Evolutionary conservation across 2,888 invertebrate genomes (phyloP).

Genomic region (Drosophila anceps): DNA sequence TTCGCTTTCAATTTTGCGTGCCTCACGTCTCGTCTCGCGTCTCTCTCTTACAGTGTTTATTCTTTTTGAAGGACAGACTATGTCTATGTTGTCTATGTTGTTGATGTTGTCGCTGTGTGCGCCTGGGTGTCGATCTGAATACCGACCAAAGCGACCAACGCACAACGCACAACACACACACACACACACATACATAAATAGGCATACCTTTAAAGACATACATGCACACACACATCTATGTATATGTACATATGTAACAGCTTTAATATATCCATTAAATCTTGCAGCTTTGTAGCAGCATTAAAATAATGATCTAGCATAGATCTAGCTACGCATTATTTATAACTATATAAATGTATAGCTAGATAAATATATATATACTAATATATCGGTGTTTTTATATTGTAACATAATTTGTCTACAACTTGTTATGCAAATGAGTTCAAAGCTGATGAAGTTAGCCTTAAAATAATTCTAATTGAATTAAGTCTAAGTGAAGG

Average conservation of each 20-base stretch:
- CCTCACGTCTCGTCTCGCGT: slow-evolving; percentile 22
- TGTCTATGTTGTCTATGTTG: slow-evolving; percentile 40
- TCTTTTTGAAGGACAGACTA: slow-evolving; percentile 75
- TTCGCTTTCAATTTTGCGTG: slow-evolving; percentile 74
- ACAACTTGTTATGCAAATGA: slow-evolving; percentile 35
- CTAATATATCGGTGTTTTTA: not conserved
- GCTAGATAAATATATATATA: not conserved
- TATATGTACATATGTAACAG: not conserved
- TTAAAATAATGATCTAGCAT: not conserved
- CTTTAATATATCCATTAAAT: slow-evolving; percentile 11
- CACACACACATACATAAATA: slow-evolving; percentile 24
- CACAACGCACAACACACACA: slow-evolving; percentile 29
- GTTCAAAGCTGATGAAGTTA: slow-evolving; percentile 16
- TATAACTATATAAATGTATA: not conserved
- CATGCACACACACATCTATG: slow-evolving; percentile 7
- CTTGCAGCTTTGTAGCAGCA: slow-evolving; percentile 27
- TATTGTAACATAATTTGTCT: slow-evolving; percentile 18
- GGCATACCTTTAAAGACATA: slow-evolving; percentile 11
- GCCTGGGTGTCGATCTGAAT: slow-evolving; percentile 79
- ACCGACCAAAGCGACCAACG: slow-evolving; percentile 60
- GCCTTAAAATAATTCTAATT: slow-evolving; percentile 23
- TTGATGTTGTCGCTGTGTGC: slow-evolving; percentile 25
- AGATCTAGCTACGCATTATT: slow-evolving; percentile 23
- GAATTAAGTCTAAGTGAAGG: not conserved
- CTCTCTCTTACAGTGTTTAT: slow-evolving; percentile 51